Evolutionary conservation across 2,113 vertebrate species (phyloP).

Genomic region (Myotis yumanensis): DNA sequence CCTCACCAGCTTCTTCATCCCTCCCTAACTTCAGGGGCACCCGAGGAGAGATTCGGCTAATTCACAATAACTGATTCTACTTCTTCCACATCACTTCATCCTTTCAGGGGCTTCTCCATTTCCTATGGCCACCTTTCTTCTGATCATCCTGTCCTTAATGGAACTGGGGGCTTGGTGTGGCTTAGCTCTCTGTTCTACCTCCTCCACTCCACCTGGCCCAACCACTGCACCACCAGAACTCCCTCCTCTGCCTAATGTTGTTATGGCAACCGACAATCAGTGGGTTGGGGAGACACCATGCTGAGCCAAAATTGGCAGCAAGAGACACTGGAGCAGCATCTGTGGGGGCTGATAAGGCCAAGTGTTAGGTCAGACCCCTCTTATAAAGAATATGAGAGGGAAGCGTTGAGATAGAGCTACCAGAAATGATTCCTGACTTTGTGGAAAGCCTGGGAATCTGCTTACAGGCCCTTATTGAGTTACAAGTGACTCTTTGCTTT

Average conservation of each 20-base stretch:
- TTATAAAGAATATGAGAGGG: background rate
- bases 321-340: slow-evolving; percentile 64
- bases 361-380: background rate
- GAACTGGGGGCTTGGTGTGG: slow-evolving; percentile 7
- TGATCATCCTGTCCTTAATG: background rate
- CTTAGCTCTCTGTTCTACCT: slow-evolving; percentile 62
- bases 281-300: slow-evolving; percentile 55
- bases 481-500: background rate
- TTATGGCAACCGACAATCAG: slow-evolving; percentile 74
- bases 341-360: slow-evolving; percentile 48
- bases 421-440: background rate
- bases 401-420: background rate
- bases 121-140: slow-evolving; percentile 50
- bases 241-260: slow-evolving; percentile 39
- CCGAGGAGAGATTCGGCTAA: background rate
- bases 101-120: background rate
- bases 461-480: background rate
- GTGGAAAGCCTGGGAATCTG: background rate
- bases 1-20: background rate
- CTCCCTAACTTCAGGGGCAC: background rate
- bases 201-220: slow-evolving; percentile 74
- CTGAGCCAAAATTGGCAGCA: slow-evolving; percentile 63
- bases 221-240: slow-evolving; percentile 63
- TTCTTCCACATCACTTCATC: background rate
- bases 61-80: background rate